A percentile compares a stretch with the other conserved stretches of the same genome.
Conservation (phyloP, 2,113 vertebrate species). For the Pantherophis guttatus region DNA sequence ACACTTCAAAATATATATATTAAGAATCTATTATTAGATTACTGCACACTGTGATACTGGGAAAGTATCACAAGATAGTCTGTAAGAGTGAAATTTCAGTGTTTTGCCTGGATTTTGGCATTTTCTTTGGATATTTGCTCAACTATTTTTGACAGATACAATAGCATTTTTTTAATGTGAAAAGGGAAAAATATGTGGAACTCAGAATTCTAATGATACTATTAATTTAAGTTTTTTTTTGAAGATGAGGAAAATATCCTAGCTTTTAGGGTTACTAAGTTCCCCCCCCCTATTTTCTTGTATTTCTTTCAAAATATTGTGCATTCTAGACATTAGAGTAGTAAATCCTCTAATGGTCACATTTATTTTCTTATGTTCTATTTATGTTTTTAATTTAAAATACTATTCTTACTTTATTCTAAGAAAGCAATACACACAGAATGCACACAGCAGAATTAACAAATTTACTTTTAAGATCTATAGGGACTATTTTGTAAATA, state of each 20-base stretch:
- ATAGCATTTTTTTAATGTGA: not conserved
- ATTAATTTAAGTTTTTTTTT: not conserved
- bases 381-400: not conserved
- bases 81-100: not conserved
- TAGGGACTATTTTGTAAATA: not conserved
- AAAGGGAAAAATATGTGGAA: not conserved
- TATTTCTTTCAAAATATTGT: not conserved
- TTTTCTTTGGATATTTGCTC: not conserved
- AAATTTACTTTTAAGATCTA: not conserved
- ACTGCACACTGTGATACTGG: not conserved
- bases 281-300: not conserved
- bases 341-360: not conserved
- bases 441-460: not conserved
- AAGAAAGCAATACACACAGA: not conserved
- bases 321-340: not conserved
- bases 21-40: not conserved
- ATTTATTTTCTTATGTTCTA: not conserved
- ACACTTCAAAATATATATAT: not conserved
- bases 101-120: not conserved
- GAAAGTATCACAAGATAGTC: accelerated
- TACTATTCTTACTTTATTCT: not conserved
- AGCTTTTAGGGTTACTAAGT: not conserved
- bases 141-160: not conserved
- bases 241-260: not conserved
- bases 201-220: not conserved